Conservation (phyloP, 2,888 invertebrate species). For the Brenthis hecate region DNA sequence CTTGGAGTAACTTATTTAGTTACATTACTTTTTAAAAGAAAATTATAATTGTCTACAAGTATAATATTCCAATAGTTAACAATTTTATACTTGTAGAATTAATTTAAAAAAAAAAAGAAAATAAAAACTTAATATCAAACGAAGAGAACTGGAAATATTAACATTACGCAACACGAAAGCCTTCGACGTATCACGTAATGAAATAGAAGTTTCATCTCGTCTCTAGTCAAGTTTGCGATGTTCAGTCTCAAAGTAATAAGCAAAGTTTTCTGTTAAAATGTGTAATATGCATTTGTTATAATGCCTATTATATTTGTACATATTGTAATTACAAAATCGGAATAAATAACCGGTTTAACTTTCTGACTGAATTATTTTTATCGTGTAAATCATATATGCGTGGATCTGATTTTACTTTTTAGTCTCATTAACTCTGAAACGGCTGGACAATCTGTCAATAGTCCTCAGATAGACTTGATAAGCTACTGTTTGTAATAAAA, state of each 20-base stretch:
- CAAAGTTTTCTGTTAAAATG: conserved; percentile 6
- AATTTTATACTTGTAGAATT: no score
- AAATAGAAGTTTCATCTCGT: conserved; percentile 25
- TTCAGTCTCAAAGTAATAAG: conserved; percentile 22
- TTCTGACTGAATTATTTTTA: no score
- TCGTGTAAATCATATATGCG: no score
- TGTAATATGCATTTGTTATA: conserved; percentile 9
- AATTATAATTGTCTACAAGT: no score
- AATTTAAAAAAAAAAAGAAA: background rate
- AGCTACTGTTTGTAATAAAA: no score
- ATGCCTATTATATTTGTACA: background rate
- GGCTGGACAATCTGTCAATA: no score
- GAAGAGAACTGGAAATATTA: conserved; percentile 17
- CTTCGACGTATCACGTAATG: conserved; percentile 20
- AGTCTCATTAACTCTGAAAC: no score
- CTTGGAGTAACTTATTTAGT: no score
- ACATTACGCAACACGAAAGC: conserved; percentile 27
- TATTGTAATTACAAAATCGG: background rate
- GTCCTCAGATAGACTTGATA: no score
- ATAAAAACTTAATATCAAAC: conserved; percentile 9
- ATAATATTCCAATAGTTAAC: background rate
- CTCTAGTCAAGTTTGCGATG: conserved; percentile 26
- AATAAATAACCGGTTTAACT: background rate
- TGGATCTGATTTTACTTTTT: no score
- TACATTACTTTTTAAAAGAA: no score